These are phyloP conservation scores for Halocynthia roretzi DNA, from an alignment of 23 tunicate genomes.

Conservation along the genomic window DNA sequence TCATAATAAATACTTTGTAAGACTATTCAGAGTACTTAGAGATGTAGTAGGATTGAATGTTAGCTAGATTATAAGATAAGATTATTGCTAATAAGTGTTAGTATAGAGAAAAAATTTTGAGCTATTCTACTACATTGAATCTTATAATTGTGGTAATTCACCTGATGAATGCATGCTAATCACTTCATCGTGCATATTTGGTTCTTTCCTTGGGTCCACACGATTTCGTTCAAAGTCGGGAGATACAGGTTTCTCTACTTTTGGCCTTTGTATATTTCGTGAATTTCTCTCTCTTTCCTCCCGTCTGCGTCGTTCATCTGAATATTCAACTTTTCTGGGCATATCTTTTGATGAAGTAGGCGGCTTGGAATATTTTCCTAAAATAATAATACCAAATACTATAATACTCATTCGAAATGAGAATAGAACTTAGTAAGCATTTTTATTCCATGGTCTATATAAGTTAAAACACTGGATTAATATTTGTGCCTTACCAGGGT, in stretches of 20 bases:
- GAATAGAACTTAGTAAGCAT: too few species aligned
- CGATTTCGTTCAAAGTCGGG: not conserved
- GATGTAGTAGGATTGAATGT: too few species aligned
- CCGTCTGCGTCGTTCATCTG: not conserved
- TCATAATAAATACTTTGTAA: too few species aligned
- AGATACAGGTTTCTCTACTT: not conserved
- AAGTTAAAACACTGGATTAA: too few species aligned
- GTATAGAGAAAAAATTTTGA: not conserved
- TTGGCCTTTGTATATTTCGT: not conserved
- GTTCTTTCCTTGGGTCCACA: not conserved
- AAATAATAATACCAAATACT: not conserved
- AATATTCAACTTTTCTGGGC: not conserved
- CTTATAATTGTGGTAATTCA: not conserved
- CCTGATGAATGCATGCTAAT: slow-evolving; percentile 7
- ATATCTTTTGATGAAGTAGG: not conserved
- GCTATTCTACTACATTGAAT: not conserved
- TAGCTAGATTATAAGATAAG: not conserved
- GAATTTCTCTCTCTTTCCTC: not conserved
- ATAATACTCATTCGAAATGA: too few species aligned
- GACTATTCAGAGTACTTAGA: too few species aligned
- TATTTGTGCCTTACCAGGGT: not conserved
- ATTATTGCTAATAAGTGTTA: not conserved
- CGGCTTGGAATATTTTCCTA: slow-evolving; percentile 5
- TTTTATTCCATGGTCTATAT: too few species aligned
- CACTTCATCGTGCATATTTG: slow-evolving; percentile 7